Evolutionary conservation across 2,797 vertebrate genomes (phyloP).

Genomic region (Enteromius mattozi): DNA sequence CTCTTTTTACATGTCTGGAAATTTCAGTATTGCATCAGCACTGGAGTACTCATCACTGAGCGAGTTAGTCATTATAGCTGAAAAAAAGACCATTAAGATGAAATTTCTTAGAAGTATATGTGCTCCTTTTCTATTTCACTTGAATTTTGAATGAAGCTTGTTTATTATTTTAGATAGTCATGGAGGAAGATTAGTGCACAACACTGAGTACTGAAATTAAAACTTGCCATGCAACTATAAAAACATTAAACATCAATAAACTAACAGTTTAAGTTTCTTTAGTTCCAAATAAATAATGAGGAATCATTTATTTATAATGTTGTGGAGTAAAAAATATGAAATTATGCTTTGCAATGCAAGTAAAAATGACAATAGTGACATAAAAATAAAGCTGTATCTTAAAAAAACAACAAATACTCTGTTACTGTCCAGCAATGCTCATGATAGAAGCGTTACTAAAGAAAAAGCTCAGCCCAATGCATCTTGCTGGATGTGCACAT

Average conservation of each 20-base stretch:
- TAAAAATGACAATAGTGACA: not conserved
- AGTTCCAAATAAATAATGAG: not conserved
- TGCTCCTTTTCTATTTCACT: not conserved
- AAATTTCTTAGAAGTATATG: not conserved
- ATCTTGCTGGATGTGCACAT: not conserved
- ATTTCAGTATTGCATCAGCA: not conserved
- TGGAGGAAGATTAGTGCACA: not conserved
- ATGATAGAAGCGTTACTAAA: not conserved
- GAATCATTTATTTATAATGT: not conserved
- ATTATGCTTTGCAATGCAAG: not conserved
- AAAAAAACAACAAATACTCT: too few relatives aligned
- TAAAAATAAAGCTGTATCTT: not conserved
- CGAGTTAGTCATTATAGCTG: not conserved
- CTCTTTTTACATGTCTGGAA: not conserved
- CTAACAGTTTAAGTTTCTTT: not conserved
- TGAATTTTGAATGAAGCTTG: not conserved
- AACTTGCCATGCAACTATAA: not conserved
- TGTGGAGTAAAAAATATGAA: not conserved
- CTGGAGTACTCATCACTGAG: not conserved
- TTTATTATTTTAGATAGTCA: not conserved
- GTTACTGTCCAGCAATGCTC: not conserved
- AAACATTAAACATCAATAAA: not conserved
- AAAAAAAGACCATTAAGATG: not conserved
- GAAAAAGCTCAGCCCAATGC: not conserved
- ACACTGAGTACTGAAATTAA: not conserved